Evolutionary conservation across 2,888 invertebrate species (phyloP).

Genomic region (Bursaphelenchus okinawaensis): DNA sequence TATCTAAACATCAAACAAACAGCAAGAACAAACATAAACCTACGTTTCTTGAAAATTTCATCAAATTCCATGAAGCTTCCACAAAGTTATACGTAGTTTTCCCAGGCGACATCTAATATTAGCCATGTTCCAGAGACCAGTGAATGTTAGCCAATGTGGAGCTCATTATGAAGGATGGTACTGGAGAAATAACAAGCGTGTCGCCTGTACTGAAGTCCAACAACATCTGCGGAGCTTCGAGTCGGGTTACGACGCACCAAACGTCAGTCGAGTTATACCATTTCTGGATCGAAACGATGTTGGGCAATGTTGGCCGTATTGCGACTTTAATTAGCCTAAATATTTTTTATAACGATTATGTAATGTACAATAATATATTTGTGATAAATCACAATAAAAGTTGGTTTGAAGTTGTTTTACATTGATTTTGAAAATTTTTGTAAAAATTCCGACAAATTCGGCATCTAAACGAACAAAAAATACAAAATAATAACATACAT

Average conservation of each 20-base stretch:
- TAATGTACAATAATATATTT: no score
- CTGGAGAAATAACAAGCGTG: not conserved
- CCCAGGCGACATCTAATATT: not conserved
- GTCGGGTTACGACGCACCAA: constrained; percentile 31
- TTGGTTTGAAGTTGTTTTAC: no score
- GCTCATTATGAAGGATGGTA: constrained; percentile 8
- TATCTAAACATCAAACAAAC: no score
- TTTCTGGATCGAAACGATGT: constrained; percentile 36
- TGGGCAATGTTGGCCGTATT: constrained; percentile 41
- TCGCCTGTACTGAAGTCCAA: not conserved
- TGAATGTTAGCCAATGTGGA: constrained; percentile 9
- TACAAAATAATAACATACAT: no score
- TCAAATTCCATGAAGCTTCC: no score
- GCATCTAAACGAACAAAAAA: no score
- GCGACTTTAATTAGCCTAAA: constrained; percentile 31
- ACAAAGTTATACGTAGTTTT: not conserved
- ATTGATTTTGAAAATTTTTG: no score
- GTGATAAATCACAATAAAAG: no score
- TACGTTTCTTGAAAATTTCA: no score
- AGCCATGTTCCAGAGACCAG: not conserved
- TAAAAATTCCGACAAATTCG: no score
- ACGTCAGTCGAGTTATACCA: constrained; percentile 25
- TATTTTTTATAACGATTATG: no score
- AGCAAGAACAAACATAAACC: no score
- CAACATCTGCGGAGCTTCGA: constrained; percentile 31